phyloP scores from a whole-genome alignment of 2,113 vertebrate species.

The Sardina pilchardus region DNA sequence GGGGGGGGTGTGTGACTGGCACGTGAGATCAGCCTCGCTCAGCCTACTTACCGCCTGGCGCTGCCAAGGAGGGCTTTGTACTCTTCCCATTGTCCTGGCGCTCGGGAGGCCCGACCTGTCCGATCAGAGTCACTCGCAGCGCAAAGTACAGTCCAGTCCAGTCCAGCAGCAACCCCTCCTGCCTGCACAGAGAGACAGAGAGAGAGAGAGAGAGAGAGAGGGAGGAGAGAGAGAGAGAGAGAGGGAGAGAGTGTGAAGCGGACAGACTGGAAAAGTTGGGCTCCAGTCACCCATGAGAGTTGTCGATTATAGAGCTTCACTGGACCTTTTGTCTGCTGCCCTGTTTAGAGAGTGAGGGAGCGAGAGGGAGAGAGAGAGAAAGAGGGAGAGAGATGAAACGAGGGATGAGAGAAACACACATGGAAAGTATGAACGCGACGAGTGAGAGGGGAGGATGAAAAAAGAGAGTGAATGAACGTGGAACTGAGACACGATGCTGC shows the following conservation, averaged over 20 bases:
- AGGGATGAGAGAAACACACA: conserved; percentile 54
- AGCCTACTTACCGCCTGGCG: neutral
- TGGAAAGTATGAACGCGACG: conserved; percentile 2
- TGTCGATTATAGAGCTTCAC: conserved; percentile 71
- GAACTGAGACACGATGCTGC: neutral
- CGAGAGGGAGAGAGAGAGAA: conserved; percentile 46
- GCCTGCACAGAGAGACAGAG: neutral
- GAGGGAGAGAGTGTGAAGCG: conserved; percentile 55
- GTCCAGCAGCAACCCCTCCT: neutral
- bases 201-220: neutral
- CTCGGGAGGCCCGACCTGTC: neutral
- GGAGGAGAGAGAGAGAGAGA: conserved; percentile 40
- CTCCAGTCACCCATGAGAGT: conserved; percentile 71
- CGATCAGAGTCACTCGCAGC: neutral
- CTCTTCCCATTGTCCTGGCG: neutral
- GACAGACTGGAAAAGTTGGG: conserved; percentile 69
- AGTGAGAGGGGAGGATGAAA: conserved; percentile 37
- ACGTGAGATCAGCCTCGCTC: neutral
- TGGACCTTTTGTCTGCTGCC: conserved; percentile 74
- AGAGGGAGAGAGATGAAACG: conserved; percentile 24
- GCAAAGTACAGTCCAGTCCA: neutral
- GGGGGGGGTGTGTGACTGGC: neutral
- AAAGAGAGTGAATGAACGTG: conserved; percentile 57
- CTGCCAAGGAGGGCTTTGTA: conserved; percentile 10
- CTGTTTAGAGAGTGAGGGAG: conserved; percentile 66